These are phyloP conservation scores for Limnephilus lunatus DNA, from an alignment of 2,888 invertebrate genomes.

Conservation along the genomic window DNA sequence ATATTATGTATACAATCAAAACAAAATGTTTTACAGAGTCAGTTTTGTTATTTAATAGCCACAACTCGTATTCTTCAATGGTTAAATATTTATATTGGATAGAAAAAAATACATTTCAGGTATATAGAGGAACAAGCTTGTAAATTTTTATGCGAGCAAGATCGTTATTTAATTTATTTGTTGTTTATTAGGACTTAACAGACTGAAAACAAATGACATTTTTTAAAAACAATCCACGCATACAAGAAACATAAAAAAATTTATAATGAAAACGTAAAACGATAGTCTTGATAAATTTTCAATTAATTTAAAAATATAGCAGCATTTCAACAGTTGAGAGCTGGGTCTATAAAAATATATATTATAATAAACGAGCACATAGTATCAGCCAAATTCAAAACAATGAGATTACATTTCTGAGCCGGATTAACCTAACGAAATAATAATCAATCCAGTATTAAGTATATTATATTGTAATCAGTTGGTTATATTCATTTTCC, in stretches of 20 bases:
- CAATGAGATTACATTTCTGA: not conserved
- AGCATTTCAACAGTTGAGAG: not conserved
- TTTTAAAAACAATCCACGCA: too few relatives aligned
- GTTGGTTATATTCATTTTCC: not conserved
- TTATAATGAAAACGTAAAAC: not conserved
- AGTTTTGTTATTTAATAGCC: too few relatives aligned
- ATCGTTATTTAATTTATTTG: too few relatives aligned
- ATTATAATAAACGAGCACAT: not conserved
- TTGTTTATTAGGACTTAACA: too few relatives aligned
- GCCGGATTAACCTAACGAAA: not conserved
- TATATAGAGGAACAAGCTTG: too few relatives aligned
- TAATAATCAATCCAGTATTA: not conserved
- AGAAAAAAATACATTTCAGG: too few relatives aligned
- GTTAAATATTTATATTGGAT: too few relatives aligned
- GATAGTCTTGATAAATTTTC: not conserved
- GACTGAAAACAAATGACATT: too few relatives aligned
- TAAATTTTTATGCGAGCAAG: too few relatives aligned
- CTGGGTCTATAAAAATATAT: not conserved
- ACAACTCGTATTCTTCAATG: too few relatives aligned
- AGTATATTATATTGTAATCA: not conserved
- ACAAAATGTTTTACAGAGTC: too few relatives aligned
- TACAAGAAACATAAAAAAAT: not conserved
- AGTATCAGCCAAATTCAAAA: not conserved
- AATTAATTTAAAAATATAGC: not conserved
- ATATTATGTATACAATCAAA: too few relatives aligned